Evolutionary conservation across 1,140 invertebrate genomes (phyloP).

Genomic region (Pseudomyrmex flavicornis): DNA sequence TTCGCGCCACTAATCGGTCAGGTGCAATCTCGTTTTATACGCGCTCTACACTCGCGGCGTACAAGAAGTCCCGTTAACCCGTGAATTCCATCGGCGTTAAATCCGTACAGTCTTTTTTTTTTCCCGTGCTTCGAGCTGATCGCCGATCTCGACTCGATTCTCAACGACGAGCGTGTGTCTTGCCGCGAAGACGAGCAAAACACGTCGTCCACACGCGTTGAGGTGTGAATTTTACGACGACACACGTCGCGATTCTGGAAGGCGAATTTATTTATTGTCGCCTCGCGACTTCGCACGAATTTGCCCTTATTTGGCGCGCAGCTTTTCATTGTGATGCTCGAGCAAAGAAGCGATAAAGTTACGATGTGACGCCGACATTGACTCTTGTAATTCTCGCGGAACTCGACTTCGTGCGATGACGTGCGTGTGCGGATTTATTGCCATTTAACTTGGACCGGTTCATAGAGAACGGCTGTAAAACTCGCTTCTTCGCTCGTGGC

Average conservation of each 20-base stretch:
- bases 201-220: no score
- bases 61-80: constrained; percentile 35
- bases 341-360: neutral
- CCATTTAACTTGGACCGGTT: neutral
- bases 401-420: neutral
- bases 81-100: constrained; percentile 3
- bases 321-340: no score
- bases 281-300: no score
- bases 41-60: neutral
- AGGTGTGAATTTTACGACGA: no score
- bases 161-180: neutral
- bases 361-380: constrained; percentile 16
- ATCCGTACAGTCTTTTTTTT: no score
- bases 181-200: no score
- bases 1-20: constrained; percentile 16
- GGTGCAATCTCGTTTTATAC: constrained; percentile 1
- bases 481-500: neutral
- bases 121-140: neutral
- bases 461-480: neutral
- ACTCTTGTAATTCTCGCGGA: neutral
- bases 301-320: no score
- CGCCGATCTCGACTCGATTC: neutral
- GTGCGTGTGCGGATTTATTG: constrained; percentile 7
- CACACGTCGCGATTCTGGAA: no score
- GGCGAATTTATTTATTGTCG: no score